Conservation (phyloP, 2,797 vertebrate species). For the Hyperoplus immaculatus region DNA sequence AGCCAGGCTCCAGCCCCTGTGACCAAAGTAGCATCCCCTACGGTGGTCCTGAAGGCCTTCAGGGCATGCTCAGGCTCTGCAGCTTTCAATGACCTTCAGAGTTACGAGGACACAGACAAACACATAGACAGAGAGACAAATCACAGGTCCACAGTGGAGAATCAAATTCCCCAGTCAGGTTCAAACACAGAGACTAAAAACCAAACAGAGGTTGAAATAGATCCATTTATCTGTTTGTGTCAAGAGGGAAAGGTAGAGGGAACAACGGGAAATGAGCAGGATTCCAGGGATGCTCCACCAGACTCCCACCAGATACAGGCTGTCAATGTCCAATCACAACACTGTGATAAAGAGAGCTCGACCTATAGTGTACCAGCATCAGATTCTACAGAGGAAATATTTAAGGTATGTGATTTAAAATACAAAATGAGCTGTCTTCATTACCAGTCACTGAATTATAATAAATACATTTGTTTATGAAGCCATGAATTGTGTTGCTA, state of each 20-base stretch:
- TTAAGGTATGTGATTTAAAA: conserved; percentile 81
- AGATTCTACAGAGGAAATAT: conserved; percentile 83
- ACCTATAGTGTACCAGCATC: conserved; percentile 71
- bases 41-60: conserved; percentile 78
- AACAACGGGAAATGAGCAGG: conserved; percentile 79
- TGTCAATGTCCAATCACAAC: conserved; percentile 74
- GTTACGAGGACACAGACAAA: conserved; percentile 58
- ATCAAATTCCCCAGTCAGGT: conserved; percentile 58
- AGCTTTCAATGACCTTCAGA: conserved; percentile 71
- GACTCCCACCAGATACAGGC: conserved; percentile 70
- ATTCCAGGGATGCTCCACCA: conserved; percentile 80
- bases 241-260: conserved; percentile 68
- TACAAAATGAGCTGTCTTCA: conserved; percentile 19
- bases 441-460: conserved; percentile 3
- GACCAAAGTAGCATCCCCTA: conserved; percentile 68
- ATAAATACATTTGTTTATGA: conserved; percentile 27
- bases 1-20: conserved; percentile 34
- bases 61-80: conserved; percentile 70
- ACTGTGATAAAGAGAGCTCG: conserved; percentile 76
- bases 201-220: conserved; percentile 55
- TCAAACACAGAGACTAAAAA: conserved; percentile 52
- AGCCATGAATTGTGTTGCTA: conserved; percentile 16
- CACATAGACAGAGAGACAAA: conserved; percentile 50
- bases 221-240: conserved; percentile 59
- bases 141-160: conserved; percentile 73